Evolutionary conservation across 2,888 invertebrate species (phyloP), one percentile per base, ranked within the genome.

Genomic region (Phoronis australis): DNA sequence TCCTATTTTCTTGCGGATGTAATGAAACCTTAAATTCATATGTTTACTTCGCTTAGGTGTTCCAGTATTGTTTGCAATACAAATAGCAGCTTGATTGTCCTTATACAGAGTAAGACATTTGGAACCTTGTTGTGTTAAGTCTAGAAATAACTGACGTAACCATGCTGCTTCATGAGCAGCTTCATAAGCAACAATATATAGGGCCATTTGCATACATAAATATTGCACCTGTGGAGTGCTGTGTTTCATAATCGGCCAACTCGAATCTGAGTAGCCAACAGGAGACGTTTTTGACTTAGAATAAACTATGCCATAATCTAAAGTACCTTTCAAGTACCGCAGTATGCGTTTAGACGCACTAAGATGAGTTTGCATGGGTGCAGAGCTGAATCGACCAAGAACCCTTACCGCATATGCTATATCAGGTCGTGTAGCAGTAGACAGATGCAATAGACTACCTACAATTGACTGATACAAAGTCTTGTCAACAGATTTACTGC

Each of bases 21-120:
- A n/a, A n/a, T n/a, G n/a, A n/a, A 9, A 42, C 42, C 26, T 42
- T 15, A 42, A n/a, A 22, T 42, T 18, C 23, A 25, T 42, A 24
- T 42, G 23, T 25, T 42, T 42, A 21, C 23, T 20, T 20, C 42
- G 12, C 24, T 42, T 42, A 12, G 23, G n/a, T 15, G 42, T 25
- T 24, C n/a, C 22, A 42, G 42, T n/a, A 25, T 42, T 42, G 5
- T 25, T 22, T 42, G 42, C 42, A n/a, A 35, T 12, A 35, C 35
- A 35, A 15, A 35, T 35, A 15, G 35, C 35, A 15, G 12, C 35
- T 35, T 35, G 35, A 35, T 35, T 35, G 35, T 35, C 35, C n/a
- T 35, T n/a, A 12, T 15, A n/a, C 35, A 35, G 12, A 12, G 12
- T 35, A 15, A n/a, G 12, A 15, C 12, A n/a, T 35, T 15, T 15